Evolutionary conservation across 2,888 invertebrate species (phyloP), one percentile per base, ranked within the genome.

Genomic region (Perizoma affinitatum): DNA sequence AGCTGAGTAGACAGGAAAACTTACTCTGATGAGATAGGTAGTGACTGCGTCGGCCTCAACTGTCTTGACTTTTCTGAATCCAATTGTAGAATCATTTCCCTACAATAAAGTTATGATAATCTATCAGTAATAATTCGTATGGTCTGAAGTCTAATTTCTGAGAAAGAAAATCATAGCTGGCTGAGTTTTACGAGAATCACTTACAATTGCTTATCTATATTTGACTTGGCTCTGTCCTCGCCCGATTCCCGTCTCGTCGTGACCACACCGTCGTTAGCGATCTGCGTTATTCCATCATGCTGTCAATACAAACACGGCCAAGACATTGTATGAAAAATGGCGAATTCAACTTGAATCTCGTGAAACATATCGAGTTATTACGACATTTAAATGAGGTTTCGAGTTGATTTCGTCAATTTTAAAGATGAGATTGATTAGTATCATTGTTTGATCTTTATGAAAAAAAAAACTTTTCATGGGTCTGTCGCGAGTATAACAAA

Each of bases 41-140:
- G 73, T 7, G 92, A 92, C 65, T 89, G 90, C 22, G 92, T 92
- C 2, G 91, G 86, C 69, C 92, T 82, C 45, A 92, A 74, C 60
- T 88, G 85, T 72, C 92, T 82, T 40, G 88, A 84, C 65, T 89
- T 87, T 66, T 92, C 92, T 58, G 85, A 79, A 63, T 88, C 89
- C 68, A 86, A 81, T 74, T 88, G 86, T 68, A 88, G 79, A 54
- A 88, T 72, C 70, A 68, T 74, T 63, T 73, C 72, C 56, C 74
- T 44, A 44, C 0, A 10, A 40, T 42, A 44, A 44, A 44, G 10
- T 42, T 10, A 6, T 4, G 7, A 34, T 5, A 8, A 46, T 46
- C 9, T 1, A 42, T 22, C 11, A 44, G 44, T 11, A 44, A 44
- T 5, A 44, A 22, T 1, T 22, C 22, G 22, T 22, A 22, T 22